Conservation (phyloP, 2,888 invertebrate genomes). For the Germaria angustata region DNA sequence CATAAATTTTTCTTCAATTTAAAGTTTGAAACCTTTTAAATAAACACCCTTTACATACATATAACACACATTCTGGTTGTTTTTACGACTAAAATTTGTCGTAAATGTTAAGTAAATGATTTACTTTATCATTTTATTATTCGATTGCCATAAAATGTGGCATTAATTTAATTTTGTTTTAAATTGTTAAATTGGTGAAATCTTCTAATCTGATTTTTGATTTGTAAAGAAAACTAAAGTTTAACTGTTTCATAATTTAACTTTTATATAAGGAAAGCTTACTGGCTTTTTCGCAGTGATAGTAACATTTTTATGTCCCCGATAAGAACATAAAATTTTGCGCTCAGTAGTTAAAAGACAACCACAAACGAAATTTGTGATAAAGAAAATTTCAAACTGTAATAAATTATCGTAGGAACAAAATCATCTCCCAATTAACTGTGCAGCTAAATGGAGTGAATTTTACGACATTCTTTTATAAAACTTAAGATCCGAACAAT, state of each 20-base stretch:
- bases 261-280: constrained; percentile 23
- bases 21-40: too few species aligned
- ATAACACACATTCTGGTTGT: too few species aligned
- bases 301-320: constrained; percentile 2
- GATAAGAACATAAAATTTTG: not conserved
- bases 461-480: too few species aligned
- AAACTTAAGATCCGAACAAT: not conserved
- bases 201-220: too few species aligned
- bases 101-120: constrained; percentile 26
- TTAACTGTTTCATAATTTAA: constrained; percentile 35
- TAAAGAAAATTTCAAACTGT: constrained; percentile 32
- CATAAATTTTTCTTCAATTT: too few species aligned
- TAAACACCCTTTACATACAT: too few species aligned
- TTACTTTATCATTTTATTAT: constrained; percentile 44
- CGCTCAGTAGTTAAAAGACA: constrained; percentile 25
- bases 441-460: too few species aligned
- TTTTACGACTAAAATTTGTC: constrained; percentile 38
- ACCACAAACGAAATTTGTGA: constrained; percentile 31
- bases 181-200: constrained; percentile 17
- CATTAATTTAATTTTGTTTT: constrained; percentile 46
- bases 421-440: too few species aligned
- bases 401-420: constrained; percentile 27
- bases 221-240: too few species aligned
- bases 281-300: not conserved
- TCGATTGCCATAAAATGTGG: constrained; percentile 39